These are phyloP conservation scores for Numenius arquata DNA, from an alignment of 2,113 vertebrate genomes.

Conservation along the genomic window DNA sequence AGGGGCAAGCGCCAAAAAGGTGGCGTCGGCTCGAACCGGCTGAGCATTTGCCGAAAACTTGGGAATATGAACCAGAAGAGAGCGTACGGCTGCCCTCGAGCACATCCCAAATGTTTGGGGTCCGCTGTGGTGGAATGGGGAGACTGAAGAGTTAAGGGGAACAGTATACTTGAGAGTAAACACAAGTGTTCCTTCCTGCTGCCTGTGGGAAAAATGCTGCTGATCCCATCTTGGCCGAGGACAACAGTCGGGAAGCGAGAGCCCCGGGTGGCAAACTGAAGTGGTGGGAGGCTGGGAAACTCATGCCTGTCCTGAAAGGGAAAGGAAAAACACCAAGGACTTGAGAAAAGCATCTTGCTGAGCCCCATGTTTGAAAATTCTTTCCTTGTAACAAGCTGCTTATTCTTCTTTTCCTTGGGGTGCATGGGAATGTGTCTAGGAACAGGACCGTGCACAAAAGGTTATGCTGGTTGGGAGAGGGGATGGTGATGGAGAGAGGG, in stretches of 20 bases:
- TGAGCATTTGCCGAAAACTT: not conserved
- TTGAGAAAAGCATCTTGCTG: not conserved
- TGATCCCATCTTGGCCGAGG: not conserved
- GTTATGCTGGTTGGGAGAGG: not conserved
- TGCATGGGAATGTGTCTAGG: not conserved
- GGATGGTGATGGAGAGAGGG: not conserved
- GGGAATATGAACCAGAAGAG: not conserved
- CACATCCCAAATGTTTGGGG: rapidly evolving
- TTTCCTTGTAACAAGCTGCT: not conserved
- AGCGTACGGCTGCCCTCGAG: not conserved
- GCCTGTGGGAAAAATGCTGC: not conserved
- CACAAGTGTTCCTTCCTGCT: not conserved
- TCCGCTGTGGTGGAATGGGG: not conserved
- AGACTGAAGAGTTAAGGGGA: not conserved
- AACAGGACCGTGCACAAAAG: rapidly evolving
- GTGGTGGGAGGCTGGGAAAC: not conserved
- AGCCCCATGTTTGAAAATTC: not conserved
- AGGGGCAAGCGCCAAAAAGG: rapidly evolving
- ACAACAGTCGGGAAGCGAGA: rapidly evolving
- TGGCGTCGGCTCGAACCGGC: rapidly evolving
- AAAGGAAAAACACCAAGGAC: not conserved
- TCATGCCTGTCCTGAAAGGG: not conserved
- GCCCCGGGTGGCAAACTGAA: not conserved
- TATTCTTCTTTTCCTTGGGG: not conserved
- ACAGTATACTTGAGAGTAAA: not conserved